Base-by-base conservation (phyloP, 2,113 vertebrate genomes). In the Notarius lentiginosus region DNA sequence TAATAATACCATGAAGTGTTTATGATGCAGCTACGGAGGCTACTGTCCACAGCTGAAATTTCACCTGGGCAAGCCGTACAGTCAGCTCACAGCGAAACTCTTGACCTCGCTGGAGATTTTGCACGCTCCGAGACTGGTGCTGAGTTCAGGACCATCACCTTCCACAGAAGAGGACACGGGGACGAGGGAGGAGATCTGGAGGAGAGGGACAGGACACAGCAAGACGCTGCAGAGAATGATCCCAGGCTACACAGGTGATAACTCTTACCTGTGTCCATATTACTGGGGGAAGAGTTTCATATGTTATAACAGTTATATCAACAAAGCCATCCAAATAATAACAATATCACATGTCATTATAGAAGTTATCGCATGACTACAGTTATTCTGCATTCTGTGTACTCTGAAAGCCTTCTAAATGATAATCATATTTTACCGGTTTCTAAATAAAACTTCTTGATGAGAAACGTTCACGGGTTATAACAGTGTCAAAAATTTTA, bases 191-290 rank as follows among this genome's bases (percentile, higher is more conserved):
- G 86, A 86, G 58, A 85, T 84, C 66, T 77, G 76, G 88, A 90
- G 85, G 82, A 88, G 75, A 7, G 73, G 77, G 66, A 72, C 4
- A 6, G 91, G 89, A 34, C 86, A 85, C 0, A 34, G 87, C 66
- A 92, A 92, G 34, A 90, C 93, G 68, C 51, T 91, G 30, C 92
- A 87, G 80, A 91, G 63, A 87, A 90, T 95, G 91, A 92, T 96
- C 82, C 95, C 96, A 0, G 96, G 96, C 86, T 96, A 95, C 89
- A 96, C 95, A 89, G 96, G 96, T 95, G 68, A 76, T 47, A 73
- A 68, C 76, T 58, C 7, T 24, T 15, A 49, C 34, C n/a, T 14
- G 3, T 1, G 17, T 79, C 12, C 41, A 41, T 41, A 41, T 41
- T 41, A 41, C 41, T 41, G 41, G 41, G 41, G 41, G 41, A 41